These are phyloP conservation scores for Chrysemys picta DNA, from an alignment of 2,113 vertebrate genomes.

Conservation along the genomic window DNA sequence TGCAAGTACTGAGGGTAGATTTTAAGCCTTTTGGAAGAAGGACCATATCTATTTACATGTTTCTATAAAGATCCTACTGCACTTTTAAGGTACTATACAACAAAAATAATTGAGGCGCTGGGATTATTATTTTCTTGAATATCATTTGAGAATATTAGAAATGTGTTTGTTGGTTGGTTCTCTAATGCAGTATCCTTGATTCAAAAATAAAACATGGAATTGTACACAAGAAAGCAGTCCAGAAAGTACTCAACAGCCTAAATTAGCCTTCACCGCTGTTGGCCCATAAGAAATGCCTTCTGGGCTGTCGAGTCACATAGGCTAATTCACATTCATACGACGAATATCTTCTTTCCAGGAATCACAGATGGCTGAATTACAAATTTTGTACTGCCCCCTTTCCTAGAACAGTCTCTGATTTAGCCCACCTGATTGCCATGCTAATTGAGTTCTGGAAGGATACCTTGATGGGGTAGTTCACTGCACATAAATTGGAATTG, in stretches of 20 bases:
- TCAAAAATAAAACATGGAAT: neutral
- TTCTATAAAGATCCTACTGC: too few species aligned
- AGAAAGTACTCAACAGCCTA: neutral
- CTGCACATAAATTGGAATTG: neutral
- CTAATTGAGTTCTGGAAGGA: neutral
- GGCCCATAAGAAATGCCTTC: neutral
- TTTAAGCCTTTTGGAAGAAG: neutral
- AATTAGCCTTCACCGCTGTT: neutral
- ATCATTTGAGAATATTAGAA: neutral
- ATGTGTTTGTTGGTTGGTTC: neutral
- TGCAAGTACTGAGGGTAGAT: neutral
- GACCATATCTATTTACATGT: neutral
- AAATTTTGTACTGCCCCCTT: neutral
- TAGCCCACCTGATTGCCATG: neutral
- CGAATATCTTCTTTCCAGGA: neutral
- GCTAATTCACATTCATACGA: neutral
- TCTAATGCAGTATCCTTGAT: neutral
- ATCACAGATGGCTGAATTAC: neutral
- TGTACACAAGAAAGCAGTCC: neutral
- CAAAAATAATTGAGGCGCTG: neutral
- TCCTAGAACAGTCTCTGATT: constrained; percentile 1
- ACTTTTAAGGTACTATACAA: neutral
- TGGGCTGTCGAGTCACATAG: neutral
- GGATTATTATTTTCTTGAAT: neutral
- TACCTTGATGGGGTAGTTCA: neutral